Percentiles rank a stretch among this genome's conserved stretches.
phyloP scores from a whole-genome alignment of 2,888 invertebrate species.

The Xanthorhoe spadicearia region DNA sequence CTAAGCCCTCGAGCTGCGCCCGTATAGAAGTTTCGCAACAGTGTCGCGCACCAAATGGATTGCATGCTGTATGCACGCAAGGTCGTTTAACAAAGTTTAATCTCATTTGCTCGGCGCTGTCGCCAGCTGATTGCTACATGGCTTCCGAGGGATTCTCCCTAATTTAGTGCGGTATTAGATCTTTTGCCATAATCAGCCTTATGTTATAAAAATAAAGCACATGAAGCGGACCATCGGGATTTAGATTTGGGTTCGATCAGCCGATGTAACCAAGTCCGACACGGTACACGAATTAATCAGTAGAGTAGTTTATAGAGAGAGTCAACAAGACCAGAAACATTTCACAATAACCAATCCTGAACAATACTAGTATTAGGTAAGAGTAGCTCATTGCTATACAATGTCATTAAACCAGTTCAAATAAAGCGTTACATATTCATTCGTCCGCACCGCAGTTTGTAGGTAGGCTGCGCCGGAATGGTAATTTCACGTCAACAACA shows the following conservation, averaged over 20 bases:
- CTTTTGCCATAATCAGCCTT: slow-evolving; percentile 22
- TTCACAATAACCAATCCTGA: slow-evolving; percentile 38
- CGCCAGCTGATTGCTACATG: slow-evolving; percentile 68
- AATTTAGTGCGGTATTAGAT: slow-evolving; percentile 61
- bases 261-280: neutral
- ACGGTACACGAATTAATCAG: neutral
- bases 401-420: slow-evolving; percentile 68
- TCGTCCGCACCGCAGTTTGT: slow-evolving; percentile 56
- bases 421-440: slow-evolving; percentile 78
- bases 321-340: slow-evolving; percentile 6
- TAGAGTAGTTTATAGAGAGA: neutral
- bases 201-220: neutral
- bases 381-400: slow-evolving; percentile 47
- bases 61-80: slow-evolving; percentile 63
- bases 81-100: slow-evolving; percentile 82
- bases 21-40: slow-evolving; percentile 66
- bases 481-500: slow-evolving; percentile 78
- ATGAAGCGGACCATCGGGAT: neutral
- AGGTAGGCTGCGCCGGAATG: slow-evolving; percentile 74
- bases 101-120: slow-evolving; percentile 74
- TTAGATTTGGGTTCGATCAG: neutral
- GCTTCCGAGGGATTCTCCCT: slow-evolving; percentile 61
- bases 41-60: slow-evolving; percentile 74
- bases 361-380: slow-evolving; percentile 36
- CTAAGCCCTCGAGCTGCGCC: slow-evolving; percentile 15